phyloP scores from a whole-genome alignment of 2,888 invertebrate species.

The Scelioninae gen. 2 region DNA sequence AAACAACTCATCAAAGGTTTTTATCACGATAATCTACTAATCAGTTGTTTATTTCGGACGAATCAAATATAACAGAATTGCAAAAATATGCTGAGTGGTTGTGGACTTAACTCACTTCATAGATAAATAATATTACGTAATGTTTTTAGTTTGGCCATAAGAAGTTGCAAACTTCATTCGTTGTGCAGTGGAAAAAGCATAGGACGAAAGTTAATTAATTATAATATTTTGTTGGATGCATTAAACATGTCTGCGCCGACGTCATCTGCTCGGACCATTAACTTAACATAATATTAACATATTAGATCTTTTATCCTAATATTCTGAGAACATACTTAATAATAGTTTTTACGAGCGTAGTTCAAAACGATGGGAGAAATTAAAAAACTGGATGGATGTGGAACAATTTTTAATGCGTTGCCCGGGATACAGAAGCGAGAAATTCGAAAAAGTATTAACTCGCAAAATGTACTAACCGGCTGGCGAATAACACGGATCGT shows the following conservation, averaged over 20 bases:
- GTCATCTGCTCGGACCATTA: slow-evolving; percentile 32
- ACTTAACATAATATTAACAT: slow-evolving; percentile 39
- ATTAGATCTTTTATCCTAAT: slow-evolving; percentile 33
- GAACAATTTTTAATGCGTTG: slow-evolving; percentile 40
- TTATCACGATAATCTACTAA: no score
- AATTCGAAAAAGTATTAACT: slow-evolving; percentile 58
- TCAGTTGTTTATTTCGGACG: no score
- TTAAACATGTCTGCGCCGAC: slow-evolving; percentile 21
- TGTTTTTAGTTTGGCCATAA: no score
- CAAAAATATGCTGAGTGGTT: no score
- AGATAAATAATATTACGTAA: no score
- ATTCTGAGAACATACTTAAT: slow-evolving; percentile 42
- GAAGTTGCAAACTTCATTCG: no score
- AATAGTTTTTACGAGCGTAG: slow-evolving; percentile 40
- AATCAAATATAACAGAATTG: no score
- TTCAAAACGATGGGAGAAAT: slow-evolving; percentile 34
- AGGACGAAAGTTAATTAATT: no score
- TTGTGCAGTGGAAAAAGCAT: no score
- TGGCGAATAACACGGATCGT: slow-evolving; percentile 56
- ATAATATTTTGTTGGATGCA: no score
- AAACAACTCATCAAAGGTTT: no score
- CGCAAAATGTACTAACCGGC: slow-evolving; percentile 57
- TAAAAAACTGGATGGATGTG: slow-evolving; percentile 16
- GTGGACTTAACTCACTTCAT: no score
- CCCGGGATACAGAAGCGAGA: slow-evolving; percentile 46